These are phyloP conservation scores for Rosalia funebris DNA, from an alignment of 2,888 invertebrate species.

Conservation along the genomic window DNA sequence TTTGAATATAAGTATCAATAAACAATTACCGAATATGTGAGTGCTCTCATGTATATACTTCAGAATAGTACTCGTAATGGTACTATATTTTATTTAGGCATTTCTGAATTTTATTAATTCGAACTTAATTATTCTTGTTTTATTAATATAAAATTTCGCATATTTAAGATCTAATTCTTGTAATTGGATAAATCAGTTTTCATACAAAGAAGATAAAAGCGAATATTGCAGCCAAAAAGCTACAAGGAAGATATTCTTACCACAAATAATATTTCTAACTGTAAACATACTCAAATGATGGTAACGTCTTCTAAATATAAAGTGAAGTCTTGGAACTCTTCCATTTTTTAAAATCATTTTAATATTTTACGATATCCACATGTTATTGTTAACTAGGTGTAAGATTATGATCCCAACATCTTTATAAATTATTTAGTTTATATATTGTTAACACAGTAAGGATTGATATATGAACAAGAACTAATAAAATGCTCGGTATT, in stretches of 20 bases:
- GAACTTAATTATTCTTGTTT: no score
- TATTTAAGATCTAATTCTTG: no score
- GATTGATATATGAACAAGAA: slow-evolving; percentile 17
- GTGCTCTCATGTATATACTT: no score
- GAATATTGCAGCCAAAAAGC: no score
- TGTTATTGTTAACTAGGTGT: slow-evolving; percentile 21
- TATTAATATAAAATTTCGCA: no score
- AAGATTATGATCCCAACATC: slow-evolving; percentile 18
- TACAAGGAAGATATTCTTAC: slow-evolving; percentile 7
- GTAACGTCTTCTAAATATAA: slow-evolving; percentile 47
- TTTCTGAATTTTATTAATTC: no score
- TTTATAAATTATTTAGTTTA: slow-evolving; percentile 21
- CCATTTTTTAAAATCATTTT: slow-evolving; percentile 49
- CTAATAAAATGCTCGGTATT: slow-evolving; percentile 18
- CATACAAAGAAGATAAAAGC: no score
- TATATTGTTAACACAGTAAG: slow-evolving; percentile 10
- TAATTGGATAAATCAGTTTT: no score
- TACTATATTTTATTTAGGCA: no score
- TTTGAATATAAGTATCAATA: no score
- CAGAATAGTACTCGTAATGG: no score
- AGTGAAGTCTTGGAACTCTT: slow-evolving; percentile 37
- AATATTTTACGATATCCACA: slow-evolving; percentile 44
- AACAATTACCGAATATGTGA: no score
- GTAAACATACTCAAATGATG: slow-evolving; percentile 43
- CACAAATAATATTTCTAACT: slow-evolving; percentile 38